Conservation (phyloP, 2,888 invertebrate genomes). For the Drosophila helvetica region DNA sequence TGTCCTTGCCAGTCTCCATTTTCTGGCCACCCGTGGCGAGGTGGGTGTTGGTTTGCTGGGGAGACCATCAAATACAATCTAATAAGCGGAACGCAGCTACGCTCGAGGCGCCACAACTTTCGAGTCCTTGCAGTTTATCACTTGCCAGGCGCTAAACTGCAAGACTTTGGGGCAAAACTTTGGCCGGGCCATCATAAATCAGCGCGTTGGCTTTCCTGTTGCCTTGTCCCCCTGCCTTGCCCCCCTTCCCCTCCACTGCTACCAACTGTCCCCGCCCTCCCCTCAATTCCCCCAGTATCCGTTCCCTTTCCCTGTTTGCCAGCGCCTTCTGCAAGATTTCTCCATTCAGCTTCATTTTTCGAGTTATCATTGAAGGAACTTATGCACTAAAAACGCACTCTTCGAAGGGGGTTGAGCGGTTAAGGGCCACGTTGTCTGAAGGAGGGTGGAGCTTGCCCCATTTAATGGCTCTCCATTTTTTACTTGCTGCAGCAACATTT, state of each 20-base stretch:
- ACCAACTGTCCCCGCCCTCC: neutral
- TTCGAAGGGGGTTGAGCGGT: neutral
- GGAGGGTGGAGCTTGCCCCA: constrained; percentile 5
- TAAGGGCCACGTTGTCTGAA: neutral
- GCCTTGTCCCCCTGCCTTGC: neutral
- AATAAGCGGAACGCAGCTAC: constrained; percentile 30
- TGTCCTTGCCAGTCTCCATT: neutral
- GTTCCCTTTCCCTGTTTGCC: neutral
- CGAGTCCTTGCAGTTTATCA: constrained; percentile 62
- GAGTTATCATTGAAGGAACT: constrained; percentile 67
- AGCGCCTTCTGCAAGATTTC: constrained; percentile 25
- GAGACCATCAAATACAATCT: constrained; percentile 46
- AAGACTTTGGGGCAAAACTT: constrained; percentile 63
- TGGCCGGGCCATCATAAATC: constrained; percentile 68
- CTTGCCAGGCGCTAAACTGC: constrained; percentile 70
- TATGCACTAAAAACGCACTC: constrained; percentile 62
- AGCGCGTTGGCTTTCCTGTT: constrained; percentile 42
- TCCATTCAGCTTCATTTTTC: constrained; percentile 58
- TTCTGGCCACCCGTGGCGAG: neutral
- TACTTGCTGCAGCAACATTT: constrained; percentile 38
- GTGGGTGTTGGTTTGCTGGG: neutral
- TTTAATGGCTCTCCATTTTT: constrained; percentile 61
- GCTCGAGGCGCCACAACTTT: constrained; percentile 26
- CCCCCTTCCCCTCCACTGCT: neutral
- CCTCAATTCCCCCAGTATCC: neutral